Conservation (phyloP, 2,797 vertebrate species). For the Enteromius mattozi region DNA sequence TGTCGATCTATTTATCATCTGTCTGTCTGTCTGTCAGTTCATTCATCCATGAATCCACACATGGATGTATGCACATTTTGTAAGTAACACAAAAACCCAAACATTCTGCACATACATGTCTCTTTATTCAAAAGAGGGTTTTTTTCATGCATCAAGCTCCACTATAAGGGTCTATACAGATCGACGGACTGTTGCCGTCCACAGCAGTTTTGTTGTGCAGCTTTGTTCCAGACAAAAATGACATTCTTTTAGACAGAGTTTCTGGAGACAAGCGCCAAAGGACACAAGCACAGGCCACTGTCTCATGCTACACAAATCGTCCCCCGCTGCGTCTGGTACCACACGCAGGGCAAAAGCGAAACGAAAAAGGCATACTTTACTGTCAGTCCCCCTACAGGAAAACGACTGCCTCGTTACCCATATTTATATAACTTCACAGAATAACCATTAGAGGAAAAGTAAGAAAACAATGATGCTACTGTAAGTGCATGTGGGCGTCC, state of each 20-base stretch:
- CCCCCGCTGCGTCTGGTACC: slow-evolving; percentile 56
- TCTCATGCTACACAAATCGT: slow-evolving; percentile 49
- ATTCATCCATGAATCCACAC: background rate
- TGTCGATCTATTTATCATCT: background rate
- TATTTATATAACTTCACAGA: slow-evolving; percentile 5
- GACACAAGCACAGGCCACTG: slow-evolving; percentile 47
- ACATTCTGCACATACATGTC: slow-evolving; percentile 30
- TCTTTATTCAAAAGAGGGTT: slow-evolving; percentile 25
- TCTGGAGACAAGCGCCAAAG: slow-evolving; percentile 36
- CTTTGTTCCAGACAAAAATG: slow-evolving; percentile 46
- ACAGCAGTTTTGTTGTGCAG: slow-evolving; percentile 8
- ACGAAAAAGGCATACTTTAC: slow-evolving; percentile 39
- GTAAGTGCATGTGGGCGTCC: slow-evolving; percentile 32
- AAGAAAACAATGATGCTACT: slow-evolving; percentile 32
- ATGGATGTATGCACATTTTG: background rate
- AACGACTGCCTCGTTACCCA: slow-evolving; percentile 19
- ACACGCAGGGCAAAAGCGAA: slow-evolving; percentile 43
- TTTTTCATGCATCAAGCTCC: slow-evolving; percentile 22
- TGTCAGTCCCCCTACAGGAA: slow-evolving; percentile 28
- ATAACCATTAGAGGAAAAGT: slow-evolving; percentile 12
- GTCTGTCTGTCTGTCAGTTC: background rate
- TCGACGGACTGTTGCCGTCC: background rate
- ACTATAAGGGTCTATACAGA: background rate
- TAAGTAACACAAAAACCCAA: background rate
- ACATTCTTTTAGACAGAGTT: slow-evolving; percentile 34